phyloP scores from a whole-genome alignment of 2,113 vertebrate species.

The Bettongia penicillata region DNA sequence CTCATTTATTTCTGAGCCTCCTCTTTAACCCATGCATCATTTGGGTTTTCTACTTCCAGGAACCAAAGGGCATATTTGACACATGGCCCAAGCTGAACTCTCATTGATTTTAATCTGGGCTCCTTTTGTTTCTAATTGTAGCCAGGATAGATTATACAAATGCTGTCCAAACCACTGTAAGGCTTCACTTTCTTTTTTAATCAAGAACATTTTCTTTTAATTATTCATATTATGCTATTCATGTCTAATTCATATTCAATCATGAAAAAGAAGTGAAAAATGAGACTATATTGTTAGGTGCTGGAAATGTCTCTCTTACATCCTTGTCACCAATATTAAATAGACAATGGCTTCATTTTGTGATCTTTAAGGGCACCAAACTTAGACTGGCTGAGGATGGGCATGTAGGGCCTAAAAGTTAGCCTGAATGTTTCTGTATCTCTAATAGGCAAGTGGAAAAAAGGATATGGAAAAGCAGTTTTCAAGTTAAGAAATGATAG shows the following conservation, averaged over 20 bases:
- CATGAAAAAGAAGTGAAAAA: conserved; percentile 40
- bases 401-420: neutral
- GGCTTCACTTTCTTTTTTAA: conserved; percentile 20
- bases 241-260: conserved; percentile 29
- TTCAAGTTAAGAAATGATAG: neutral
- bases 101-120: conserved; percentile 19
- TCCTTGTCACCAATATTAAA: neutral
- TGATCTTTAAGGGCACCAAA: neutral
- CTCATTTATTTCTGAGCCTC: conserved; percentile 25
- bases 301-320: neutral
- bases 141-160: neutral
- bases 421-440: neutral
- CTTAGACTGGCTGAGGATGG: neutral
- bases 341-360: neutral
- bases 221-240: conserved; percentile 21
- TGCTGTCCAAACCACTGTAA: conserved; percentile 39
- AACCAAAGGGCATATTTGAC: neutral
- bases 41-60: conserved; percentile 16
- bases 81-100: conserved; percentile 28
- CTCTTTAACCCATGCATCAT: neutral
- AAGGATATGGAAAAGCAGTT: neutral
- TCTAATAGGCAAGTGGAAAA: neutral
- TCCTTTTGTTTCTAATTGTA: conserved; percentile 43
- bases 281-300: neutral
- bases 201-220: conserved; percentile 36